These are phyloP conservation scores for Drosophila melanosoma DNA, from an alignment of 2,888 invertebrate genomes.

Conservation along the genomic window DNA sequence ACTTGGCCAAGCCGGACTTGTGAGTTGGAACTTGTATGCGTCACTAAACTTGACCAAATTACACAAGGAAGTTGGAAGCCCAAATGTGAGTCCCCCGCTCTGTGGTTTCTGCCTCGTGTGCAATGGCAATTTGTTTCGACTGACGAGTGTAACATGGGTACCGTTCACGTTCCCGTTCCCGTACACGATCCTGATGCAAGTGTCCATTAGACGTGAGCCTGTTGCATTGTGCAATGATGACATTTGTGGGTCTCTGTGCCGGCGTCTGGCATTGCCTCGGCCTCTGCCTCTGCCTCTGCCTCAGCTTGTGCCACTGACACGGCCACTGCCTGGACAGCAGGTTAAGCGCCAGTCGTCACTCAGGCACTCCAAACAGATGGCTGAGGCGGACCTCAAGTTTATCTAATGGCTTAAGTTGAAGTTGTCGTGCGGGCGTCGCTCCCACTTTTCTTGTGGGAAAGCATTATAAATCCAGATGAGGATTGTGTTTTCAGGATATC, in stretches of 20 bases:
- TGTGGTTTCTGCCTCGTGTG: conserved; percentile 2
- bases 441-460: conserved; percentile 29
- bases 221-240: conserved; percentile 63
- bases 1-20: conserved; percentile 74
- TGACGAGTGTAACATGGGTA: conserved; percentile 29
- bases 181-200: conserved; percentile 30
- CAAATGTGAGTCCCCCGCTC: neutral
- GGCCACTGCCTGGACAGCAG: conserved; percentile 25
- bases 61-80: conserved; percentile 69
- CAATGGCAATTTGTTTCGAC: conserved; percentile 55
- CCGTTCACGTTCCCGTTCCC: neutral
- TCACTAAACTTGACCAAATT: conserved; percentile 82
- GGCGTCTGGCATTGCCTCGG: conserved; percentile 34
- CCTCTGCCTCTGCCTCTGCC: conserved; percentile 35
- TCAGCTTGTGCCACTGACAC: conserved; percentile 27
- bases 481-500: conserved; percentile 15
- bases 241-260: conserved; percentile 62
- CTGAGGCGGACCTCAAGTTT: conserved; percentile 31
- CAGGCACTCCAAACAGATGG: conserved; percentile 12
- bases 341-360: conserved; percentile 53
- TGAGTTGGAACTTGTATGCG: conserved; percentile 59
- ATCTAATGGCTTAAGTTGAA: conserved; percentile 6
- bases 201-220: conserved; percentile 55
- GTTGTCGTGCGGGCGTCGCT: conserved; percentile 36
- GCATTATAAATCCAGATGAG: conserved; percentile 12